phyloP scores from a whole-genome alignment of 64 coral and sea anemone species.

The Pachyseris speciosa region DNA sequence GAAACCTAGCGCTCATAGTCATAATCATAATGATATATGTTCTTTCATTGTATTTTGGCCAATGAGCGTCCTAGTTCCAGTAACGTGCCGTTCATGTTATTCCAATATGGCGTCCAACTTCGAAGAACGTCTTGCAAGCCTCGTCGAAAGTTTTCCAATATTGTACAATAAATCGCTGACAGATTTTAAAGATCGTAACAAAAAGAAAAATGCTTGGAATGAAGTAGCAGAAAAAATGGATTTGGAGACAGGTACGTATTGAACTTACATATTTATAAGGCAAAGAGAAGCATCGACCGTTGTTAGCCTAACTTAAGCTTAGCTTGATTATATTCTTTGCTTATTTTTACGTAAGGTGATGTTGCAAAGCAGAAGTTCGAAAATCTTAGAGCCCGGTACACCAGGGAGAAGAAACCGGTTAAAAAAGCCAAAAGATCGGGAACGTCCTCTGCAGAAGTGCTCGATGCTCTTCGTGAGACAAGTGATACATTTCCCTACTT shows the following conservation, averaged over 20 bases:
- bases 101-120: background rate
- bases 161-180: background rate
- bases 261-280: background rate
- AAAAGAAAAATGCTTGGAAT: background rate
- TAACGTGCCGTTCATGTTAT: no score
- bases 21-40: no score
- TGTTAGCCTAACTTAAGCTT: background rate
- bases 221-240: background rate
- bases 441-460: background rate
- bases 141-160: background rate
- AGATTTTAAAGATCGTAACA: background rate
- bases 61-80: no score
- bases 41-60: no score
- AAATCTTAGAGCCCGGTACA: slow-evolving; percentile 10
- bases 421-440: slow-evolving; percentile 1
- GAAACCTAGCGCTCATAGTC: no score
- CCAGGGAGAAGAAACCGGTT: background rate
- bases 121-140: background rate
- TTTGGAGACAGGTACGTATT: background rate
- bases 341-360: background rate
- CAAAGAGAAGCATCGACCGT: background rate
- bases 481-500: no score
- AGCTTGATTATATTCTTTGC: background rate
- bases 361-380: slow-evolving; percentile 14
- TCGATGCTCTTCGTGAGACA: background rate